phyloP scores from a whole-genome alignment of 2,888 invertebrate species.

The Tenthredo notha region DNA sequence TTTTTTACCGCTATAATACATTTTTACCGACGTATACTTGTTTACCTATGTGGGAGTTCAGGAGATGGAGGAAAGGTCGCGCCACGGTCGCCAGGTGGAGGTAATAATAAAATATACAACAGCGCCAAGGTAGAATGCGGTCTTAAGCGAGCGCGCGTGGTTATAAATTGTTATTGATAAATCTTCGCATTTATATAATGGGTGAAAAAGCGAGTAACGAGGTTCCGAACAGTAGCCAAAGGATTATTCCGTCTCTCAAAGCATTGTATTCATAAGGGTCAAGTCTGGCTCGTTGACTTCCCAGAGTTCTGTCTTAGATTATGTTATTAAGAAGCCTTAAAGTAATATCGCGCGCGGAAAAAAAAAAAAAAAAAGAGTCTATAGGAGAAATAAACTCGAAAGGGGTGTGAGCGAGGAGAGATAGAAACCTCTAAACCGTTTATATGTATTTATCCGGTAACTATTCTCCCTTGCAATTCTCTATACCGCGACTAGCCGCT shows the following conservation, averaged over 20 bases:
- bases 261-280: not conserved
- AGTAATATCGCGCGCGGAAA: conserved; percentile 11
- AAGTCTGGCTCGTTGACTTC: conserved; percentile 18
- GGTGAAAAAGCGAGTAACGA: not conserved
- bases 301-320: conserved; percentile 9
- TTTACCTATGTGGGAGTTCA: not conserved
- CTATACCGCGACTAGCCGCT: not conserved
- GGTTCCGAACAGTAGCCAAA: not conserved
- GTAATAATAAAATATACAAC: not conserved
- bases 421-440: conserved; percentile 39
- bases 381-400: not conserved
- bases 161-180: not conserved
- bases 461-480: not conserved
- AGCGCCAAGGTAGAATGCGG: not conserved
- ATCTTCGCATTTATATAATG: not conserved
- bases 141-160: not conserved
- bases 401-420: not conserved
- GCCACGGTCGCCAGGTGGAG: conserved; percentile 43
- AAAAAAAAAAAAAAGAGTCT: not conserved
- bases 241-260: not conserved
- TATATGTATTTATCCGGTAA: not conserved
- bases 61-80: not conserved
- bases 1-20: not conserved
- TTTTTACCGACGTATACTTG: conserved; percentile 17
- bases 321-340: conserved; percentile 23